These are phyloP conservation scores for Caenorhabditis brenneri DNA, from an alignment of 1,140 invertebrate species.

Conservation along the genomic window DNA sequence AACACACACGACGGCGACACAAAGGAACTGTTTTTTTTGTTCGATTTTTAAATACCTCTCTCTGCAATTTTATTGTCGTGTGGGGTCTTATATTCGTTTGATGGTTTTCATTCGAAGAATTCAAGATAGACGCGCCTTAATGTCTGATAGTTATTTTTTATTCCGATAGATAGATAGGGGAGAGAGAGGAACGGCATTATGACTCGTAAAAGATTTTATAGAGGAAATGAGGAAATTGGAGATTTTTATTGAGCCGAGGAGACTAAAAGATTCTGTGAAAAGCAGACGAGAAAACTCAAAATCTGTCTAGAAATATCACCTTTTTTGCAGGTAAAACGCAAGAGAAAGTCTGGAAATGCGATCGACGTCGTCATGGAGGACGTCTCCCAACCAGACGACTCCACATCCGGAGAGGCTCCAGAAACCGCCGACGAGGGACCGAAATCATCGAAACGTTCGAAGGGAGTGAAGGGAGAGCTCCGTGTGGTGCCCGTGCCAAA, in stretches of 20 bases:
- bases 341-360: conserved; percentile 49
- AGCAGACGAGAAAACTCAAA: too few relatives aligned
- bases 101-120: too few relatives aligned
- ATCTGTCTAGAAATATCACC: too few relatives aligned
- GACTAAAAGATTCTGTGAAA: too few relatives aligned
- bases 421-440: conserved; percentile 41
- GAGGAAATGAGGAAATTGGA: too few relatives aligned
- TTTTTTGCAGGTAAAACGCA: conserved; percentile 55
- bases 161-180: too few relatives aligned
- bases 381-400: conserved; percentile 1
- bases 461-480: conserved; percentile 53
- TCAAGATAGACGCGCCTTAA: background rate
- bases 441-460: conserved; percentile 48
- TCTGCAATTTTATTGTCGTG: too few relatives aligned
- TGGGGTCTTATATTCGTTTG: too few relatives aligned
- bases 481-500: conserved; percentile 76
- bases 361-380: conserved; percentile 61
- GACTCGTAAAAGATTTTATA: background rate
- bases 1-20: background rate
- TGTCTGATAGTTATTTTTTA: background rate
- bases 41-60: background rate
- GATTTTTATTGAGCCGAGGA: too few relatives aligned
- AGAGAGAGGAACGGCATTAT: background rate
- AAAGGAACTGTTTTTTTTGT: conserved; percentile 13
- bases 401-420: conserved; percentile 28